phyloP scores from a whole-genome alignment of 2,113 vertebrate genomes.

The Grammatotria lemairii region DNA sequence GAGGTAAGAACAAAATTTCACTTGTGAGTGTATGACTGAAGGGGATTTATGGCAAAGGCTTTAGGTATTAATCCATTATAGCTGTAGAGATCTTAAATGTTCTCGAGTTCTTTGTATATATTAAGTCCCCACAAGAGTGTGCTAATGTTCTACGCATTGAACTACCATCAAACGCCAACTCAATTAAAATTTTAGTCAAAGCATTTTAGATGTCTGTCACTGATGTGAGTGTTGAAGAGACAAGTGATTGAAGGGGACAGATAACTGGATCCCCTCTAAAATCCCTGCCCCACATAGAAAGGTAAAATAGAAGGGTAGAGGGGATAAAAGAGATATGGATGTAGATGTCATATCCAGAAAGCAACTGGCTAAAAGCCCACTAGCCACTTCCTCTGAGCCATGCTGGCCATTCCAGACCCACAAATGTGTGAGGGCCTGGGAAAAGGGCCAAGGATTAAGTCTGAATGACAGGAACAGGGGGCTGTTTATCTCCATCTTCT shows the following conservation, averaged over 20 bases:
- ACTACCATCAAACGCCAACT: neutral
- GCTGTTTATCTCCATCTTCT: conserved; percentile 13
- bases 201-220: neutral
- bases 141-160: conserved; percentile 23
- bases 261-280: conserved; percentile 22
- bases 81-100: neutral
- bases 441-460: conserved; percentile 52
- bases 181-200: neutral
- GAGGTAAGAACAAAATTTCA: conserved; percentile 75
- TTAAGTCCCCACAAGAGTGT: conserved; percentile 41
- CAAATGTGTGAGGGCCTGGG: conserved; percentile 42
- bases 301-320: neutral
- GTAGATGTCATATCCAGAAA: neutral
- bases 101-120: neutral
- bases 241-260: neutral
- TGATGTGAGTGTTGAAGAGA: neutral
- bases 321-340: conserved; percentile 18
- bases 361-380: conserved; percentile 22
- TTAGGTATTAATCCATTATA: neutral
- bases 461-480: conserved; percentile 59
- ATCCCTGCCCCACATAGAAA: neutral
- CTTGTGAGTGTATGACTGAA: neutral
- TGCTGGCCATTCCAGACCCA: conserved; percentile 21
- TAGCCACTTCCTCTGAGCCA: conserved; percentile 45
- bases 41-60: neutral